Conservation (phyloP, 2,797 vertebrate genomes). For the Gymnothorax javanicus region DNA sequence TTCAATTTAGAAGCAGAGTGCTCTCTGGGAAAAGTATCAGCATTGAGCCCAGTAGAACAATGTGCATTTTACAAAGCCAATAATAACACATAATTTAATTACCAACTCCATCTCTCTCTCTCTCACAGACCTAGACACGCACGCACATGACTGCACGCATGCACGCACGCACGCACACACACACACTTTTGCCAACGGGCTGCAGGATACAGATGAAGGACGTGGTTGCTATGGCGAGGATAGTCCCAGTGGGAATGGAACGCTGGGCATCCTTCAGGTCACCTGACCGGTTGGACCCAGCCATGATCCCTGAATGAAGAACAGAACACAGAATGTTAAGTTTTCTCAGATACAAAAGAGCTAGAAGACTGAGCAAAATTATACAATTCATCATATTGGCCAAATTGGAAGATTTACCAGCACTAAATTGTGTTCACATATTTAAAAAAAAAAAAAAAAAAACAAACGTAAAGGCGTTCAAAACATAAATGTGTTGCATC, state of each 20-base stretch:
- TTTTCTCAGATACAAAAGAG: not conserved
- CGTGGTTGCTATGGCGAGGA: constrained; percentile 90
- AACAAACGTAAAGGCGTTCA: too few relatives aligned
- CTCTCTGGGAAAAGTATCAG: too few relatives aligned
- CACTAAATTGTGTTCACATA: too few relatives aligned
- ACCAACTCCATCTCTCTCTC: not conserved
- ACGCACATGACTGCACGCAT: not conserved
- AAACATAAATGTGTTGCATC: too few relatives aligned
- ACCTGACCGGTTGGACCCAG: constrained; percentile 92
- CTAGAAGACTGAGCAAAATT: not conserved
- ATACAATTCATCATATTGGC: not conserved
- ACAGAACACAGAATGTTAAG: constrained; percentile 28
- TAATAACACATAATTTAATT: too few relatives aligned
- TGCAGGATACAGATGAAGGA: constrained; percentile 93
- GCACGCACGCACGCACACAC: not conserved
- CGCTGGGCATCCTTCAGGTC: constrained; percentile 91
- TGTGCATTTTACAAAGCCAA: too few relatives aligned
- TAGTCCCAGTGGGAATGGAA: constrained; percentile 92
- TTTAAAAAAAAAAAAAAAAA: too few relatives aligned
- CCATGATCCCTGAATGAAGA: constrained; percentile 87
- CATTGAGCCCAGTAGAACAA: too few relatives aligned
- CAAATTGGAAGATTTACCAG: not conserved
- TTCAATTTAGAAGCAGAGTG: too few relatives aligned
- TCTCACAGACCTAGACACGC: not conserved
- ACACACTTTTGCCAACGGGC: not conserved